phyloP scores from a whole-genome alignment of 2,113 vertebrate species.

The Poecile atricapillus region DNA sequence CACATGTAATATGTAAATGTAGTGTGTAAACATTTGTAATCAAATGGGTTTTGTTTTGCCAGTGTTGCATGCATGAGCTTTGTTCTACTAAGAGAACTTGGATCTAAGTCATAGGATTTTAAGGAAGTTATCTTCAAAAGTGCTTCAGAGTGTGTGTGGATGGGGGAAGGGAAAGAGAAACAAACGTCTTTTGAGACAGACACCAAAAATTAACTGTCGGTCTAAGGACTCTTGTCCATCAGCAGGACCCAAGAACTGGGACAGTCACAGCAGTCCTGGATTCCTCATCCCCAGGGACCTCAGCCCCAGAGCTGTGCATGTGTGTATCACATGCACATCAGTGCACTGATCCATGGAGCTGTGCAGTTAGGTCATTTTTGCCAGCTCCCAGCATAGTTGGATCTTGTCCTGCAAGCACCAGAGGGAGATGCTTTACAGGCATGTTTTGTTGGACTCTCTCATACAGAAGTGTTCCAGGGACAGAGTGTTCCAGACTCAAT shows the following conservation, averaged over 20 bases:
- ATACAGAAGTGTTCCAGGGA: background rate
- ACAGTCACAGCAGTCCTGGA: rapidly evolving
- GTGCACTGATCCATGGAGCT: background rate
- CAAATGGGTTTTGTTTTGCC: background rate
- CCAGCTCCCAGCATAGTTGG: background rate
- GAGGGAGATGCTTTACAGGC: background rate
- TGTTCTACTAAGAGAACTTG: background rate
- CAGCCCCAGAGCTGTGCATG: background rate
- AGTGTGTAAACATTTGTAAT: background rate
- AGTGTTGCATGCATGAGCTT: background rate
- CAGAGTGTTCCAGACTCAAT: background rate
- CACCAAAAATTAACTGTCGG: background rate
- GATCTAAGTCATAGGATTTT: background rate
- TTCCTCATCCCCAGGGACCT: background rate
- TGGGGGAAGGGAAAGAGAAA: background rate
- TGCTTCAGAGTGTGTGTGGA: background rate
- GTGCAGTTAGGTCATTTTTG: rapidly evolving
- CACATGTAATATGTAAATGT: background rate
- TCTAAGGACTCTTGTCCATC: background rate
- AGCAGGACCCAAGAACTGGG: background rate
- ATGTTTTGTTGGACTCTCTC: background rate
- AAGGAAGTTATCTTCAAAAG: background rate
- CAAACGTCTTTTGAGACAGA: background rate
- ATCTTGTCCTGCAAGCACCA: rapidly evolving
- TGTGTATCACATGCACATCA: background rate